phyloP scores from a whole-genome alignment of 2,113 vertebrate genomes.

The Melozone crissalis region DNA sequence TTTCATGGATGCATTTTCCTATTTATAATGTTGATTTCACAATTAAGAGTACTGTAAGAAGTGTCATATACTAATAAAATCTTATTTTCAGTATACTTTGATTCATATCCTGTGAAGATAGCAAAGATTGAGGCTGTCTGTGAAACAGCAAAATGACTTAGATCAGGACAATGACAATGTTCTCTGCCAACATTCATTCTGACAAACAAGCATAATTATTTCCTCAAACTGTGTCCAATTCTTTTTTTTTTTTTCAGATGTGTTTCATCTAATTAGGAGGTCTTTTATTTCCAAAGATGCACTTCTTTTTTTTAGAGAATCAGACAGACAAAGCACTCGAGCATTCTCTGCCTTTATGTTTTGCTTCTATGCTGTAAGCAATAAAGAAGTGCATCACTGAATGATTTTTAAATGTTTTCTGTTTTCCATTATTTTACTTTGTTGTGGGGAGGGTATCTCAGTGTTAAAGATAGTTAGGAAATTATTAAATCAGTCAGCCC shows the following conservation, averaged over 20 bases:
- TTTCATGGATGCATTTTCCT: not conserved
- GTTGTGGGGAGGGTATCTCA: constrained; percentile 25
- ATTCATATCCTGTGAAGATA: not conserved
- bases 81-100: constrained; percentile 1
- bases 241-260: not conserved
- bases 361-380: not conserved
- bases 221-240: not conserved
- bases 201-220: not conserved
- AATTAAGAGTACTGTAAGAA: not conserved
- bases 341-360: not conserved
- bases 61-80: not conserved
- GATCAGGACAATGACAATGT: not conserved
- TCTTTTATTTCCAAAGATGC: constrained; percentile 3
- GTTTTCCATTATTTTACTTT: not conserved
- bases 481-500: constrained; percentile 72
- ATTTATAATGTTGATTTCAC: constrained; percentile 18
- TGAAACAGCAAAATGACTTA: not conserved
- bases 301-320: not conserved
- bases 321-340: not conserved
- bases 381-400: not conserved
- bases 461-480: constrained; percentile 52
- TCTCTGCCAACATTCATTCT: not conserved
- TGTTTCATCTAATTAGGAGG: not conserved
- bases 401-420: not conserved
- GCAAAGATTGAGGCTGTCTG: not conserved